Evolutionary conservation across 2,888 invertebrate genomes (phyloP), one percentile per base, ranked within the genome.

Genomic region (Catocala nupta): DNA sequence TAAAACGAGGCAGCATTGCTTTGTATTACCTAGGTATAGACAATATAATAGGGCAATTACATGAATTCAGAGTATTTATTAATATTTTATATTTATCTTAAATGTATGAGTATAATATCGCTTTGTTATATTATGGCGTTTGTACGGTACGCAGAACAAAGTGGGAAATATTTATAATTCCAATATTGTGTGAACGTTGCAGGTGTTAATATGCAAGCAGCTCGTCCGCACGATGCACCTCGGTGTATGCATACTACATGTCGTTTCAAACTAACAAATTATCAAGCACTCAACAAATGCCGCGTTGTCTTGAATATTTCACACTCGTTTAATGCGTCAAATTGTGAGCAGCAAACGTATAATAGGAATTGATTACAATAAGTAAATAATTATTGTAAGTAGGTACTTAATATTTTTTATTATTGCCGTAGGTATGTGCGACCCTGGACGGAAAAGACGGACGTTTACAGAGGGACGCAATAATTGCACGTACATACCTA

Each of bases 191-290:
- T 11, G 36, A 62, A 44, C 43, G n/a, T n/a, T 33, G 57, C 71
- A 73, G 63, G 65, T 71, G 63, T 65, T 73, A 68, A 63, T 70
- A 57, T 49, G 60, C 55, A 64, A 59, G 52, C 47, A 55, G 42
- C 48, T 56, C 63, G 34, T 55, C 34, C 50, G 36, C 47, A 48
- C 47, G 47, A 16, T 12, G n/a, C n/a, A n/a, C 45, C 48, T 50
- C 12, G 12, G 13, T 5, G 6, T 6, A 12, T 12, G 11, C 12
- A 7, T 12, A 62, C 52, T 65, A 5, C n/a, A 36, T 55, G 47
- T 5, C 12, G 43, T 47, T 53, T 39, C 13, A 34, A 52, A 59
- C 54, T 55, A 11, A 47, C 39, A 16, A 48, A 44, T 44, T 44
- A 44, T 62, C 36, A 44, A 9, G 53, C 49, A 58, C 68, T 60